Evolutionary conservation across 2,888 invertebrate species (phyloP).

Genomic region (Troides aeacus): DNA sequence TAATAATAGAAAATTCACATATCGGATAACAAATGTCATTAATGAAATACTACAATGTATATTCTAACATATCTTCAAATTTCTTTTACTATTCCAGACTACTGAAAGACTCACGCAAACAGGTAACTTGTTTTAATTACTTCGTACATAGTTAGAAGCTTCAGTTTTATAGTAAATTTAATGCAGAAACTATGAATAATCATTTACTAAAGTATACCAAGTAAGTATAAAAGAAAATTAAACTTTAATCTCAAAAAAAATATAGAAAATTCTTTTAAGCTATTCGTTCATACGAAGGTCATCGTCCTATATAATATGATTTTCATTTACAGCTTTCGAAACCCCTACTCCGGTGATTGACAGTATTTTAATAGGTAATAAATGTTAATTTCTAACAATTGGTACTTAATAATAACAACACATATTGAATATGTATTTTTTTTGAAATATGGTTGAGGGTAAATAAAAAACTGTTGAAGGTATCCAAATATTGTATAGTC

Average conservation of each 20-base stretch:
- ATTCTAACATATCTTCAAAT: neutral
- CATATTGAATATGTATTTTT: too few species aligned
- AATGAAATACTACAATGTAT: too few species aligned
- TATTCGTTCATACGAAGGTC: too few species aligned
- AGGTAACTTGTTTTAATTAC: neutral
- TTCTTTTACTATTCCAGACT: neutral
- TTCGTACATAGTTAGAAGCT: neutral
- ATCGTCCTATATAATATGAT: neutral
- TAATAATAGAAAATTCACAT: neutral
- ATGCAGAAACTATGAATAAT: neutral
- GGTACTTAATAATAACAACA: too few species aligned
- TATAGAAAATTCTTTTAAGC: too few species aligned
- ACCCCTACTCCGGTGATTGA: neutral
- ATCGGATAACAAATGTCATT: too few species aligned
- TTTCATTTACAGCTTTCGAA: conserved; percentile 12
- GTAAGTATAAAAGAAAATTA: neutral
- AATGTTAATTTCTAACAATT: neutral
- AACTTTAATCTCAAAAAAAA: too few species aligned
- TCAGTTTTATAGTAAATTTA: neutral
- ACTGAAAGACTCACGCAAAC: neutral
- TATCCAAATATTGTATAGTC: too few species aligned
- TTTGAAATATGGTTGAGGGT: too few species aligned
- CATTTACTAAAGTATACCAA: neutral
- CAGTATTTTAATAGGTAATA: conserved; percentile 25
- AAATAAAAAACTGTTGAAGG: too few species aligned